Conservation (phyloP, 2,888 invertebrate genomes). For the Fissipunctia ypsillon region DNA sequence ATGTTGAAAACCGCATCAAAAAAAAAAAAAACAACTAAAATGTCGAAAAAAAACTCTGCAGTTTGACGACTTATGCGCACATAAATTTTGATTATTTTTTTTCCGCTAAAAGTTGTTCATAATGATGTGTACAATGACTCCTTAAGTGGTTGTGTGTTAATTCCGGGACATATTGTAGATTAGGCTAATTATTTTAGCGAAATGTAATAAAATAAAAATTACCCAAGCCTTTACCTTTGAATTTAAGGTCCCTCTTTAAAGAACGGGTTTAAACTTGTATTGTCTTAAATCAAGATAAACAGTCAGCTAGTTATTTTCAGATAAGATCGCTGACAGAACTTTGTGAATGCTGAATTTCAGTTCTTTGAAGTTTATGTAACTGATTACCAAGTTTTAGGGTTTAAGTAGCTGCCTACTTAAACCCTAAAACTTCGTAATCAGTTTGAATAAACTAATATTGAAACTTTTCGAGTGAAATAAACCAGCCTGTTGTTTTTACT, state of each 20-base stretch:
- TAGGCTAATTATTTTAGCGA: conserved; percentile 37
- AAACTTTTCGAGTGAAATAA: conserved; percentile 2
- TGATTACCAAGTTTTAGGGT: conserved; percentile 37
- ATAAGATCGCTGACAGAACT: conserved; percentile 46
- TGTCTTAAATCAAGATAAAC: conserved; percentile 53
- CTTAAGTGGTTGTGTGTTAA: too few species aligned
- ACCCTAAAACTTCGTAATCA: too few species aligned
- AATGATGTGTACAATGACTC: too few species aligned
- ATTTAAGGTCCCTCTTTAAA: conserved; percentile 25
- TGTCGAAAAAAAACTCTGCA: too few species aligned
- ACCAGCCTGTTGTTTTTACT: background rate
- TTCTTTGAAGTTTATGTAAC: conserved; percentile 26
- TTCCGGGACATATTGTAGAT: too few species aligned
- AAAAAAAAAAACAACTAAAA: too few species aligned
- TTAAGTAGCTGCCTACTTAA: too few species aligned
- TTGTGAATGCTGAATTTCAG: conserved; percentile 47
- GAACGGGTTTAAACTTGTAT: conserved; percentile 33
- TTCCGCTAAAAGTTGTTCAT: too few species aligned
- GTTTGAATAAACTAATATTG: background rate
- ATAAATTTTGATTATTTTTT: too few species aligned
- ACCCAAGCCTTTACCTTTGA: conserved; percentile 14
- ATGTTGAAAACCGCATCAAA: background rate
- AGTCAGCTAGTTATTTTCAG: conserved; percentile 29
- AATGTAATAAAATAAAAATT: conserved; percentile 45
- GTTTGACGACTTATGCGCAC: too few species aligned